Evolutionary conservation across 2,113 vertebrate species (phyloP), one percentile per base, ranked within the genome.

Genomic region (Sylvilagus bachmani): DNA sequence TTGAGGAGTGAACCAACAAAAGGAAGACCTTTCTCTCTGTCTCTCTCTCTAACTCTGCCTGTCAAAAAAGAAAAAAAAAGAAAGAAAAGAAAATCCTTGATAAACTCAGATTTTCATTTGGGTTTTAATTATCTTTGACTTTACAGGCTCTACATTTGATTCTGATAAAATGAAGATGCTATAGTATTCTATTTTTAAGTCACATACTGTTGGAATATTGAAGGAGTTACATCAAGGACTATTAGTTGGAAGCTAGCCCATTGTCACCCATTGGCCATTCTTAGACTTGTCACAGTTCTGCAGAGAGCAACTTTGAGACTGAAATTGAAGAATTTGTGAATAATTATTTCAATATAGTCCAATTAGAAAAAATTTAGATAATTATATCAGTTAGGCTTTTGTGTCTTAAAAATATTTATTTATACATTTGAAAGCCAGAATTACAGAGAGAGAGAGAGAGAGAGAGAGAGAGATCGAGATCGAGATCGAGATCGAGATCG

Each of bases 61-160:
- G 44, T 44, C 44, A 6, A 6, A 44, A 7, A 44, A 44, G 8
- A 7, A 44, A 44, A 44, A 44, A 7, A 44, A 44, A 44, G n/a
- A n/a, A n/a, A n/a, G n/a, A n/a, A n/a, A n/a, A n/a, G n/a, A n/a
- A 89, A 22, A 70, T 78, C 51, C 22, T 78, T 89, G 36, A 82
- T 82, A 27, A 77, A 70, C 11, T 69, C 62, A 67, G 22, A 75
- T 24, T 77, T 84, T 61, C 49, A 22, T 77, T 61, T 84, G 10
- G 11, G 71, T 49, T 22, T 36, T 79, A 83, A 83, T 84, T 69
- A 49, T 69, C 29, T 78, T 77, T 89, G 78, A 21, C 6, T 71
- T 5, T 82, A 74, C 44, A 66, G 33, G 58, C 33, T 44, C 17
- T 82, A 25, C 25, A 83, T 83, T 87, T 93, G 29, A 27, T 83